phyloP scores from a whole-genome alignment of 2,888 invertebrate genomes.

The Zaprionus lineosus region DNA sequence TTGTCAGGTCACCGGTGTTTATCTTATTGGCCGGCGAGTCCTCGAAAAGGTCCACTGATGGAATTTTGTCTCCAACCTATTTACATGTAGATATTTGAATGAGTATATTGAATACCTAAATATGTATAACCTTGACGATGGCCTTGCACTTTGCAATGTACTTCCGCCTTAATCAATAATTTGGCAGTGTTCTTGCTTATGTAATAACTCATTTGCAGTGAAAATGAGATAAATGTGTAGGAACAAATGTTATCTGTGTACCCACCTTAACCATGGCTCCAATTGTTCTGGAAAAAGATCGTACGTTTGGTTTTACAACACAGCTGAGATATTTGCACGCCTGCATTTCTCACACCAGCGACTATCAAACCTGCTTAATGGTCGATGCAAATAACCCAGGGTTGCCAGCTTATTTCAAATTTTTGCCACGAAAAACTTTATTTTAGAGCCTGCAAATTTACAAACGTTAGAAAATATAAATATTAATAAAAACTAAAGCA shows the following conservation, averaged over 20 bases:
- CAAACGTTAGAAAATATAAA: no score
- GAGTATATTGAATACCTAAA: no score
- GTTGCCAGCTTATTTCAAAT: conserved; percentile 45
- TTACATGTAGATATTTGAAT: no score
- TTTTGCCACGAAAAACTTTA: no score
- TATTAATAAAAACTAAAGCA: no score
- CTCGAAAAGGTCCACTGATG: conserved; percentile 91
- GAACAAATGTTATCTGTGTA: background rate
- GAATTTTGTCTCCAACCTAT: conserved; percentile 94
- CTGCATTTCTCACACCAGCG: conserved; percentile 60
- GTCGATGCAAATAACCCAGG: conserved; percentile 37
- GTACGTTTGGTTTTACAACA: conserved; percentile 53
- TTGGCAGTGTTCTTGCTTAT: conserved; percentile 41
- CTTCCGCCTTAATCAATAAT: conserved; percentile 54
- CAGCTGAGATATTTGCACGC: conserved; percentile 64
- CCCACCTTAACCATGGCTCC: conserved; percentile 81
- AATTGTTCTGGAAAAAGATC: conserved; percentile 76
- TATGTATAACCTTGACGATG: conserved; percentile 57
- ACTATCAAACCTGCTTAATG: conserved; percentile 23
- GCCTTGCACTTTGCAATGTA: conserved; percentile 30
- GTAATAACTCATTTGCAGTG: conserved; percentile 33
- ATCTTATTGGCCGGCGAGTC: conserved; percentile 94
- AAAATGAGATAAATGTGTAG: background rate
- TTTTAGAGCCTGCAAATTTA: no score
- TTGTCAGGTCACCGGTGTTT: conserved; percentile 87